Conservation (phyloP, 2,113 vertebrate genomes). For the Acinonyx jubatus region DNA sequence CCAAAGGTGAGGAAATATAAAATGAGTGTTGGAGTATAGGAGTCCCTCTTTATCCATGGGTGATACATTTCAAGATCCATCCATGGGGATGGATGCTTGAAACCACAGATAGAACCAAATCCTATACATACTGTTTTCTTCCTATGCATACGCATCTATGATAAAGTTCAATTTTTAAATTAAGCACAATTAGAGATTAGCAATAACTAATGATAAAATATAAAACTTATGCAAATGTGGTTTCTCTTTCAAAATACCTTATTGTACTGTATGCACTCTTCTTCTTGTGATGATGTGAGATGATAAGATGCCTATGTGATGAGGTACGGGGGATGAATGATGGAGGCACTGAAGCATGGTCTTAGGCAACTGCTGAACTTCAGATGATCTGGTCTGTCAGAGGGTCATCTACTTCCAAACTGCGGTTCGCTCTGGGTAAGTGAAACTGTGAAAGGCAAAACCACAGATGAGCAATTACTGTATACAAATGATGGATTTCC, state of each 20-base stretch:
- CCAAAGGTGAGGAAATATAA: background rate
- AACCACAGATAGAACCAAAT: background rate
- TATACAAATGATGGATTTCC: background rate
- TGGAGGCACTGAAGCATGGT: background rate
- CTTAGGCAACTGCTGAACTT: background rate
- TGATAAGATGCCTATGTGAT: background rate
- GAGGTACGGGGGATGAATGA: background rate
- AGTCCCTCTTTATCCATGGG: background rate
- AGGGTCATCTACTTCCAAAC: background rate
- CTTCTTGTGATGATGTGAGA: background rate
- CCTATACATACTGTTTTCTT: background rate
- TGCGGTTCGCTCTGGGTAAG: background rate
- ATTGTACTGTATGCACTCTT: background rate
- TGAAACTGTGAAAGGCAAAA: background rate
- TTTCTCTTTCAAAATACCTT: background rate
- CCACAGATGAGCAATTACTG: background rate
- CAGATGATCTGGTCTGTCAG: background rate
- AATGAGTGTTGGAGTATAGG: background rate
- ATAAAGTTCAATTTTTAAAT: background rate
- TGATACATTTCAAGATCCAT: background rate
- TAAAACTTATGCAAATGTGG: background rate
- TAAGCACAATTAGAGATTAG: background rate
- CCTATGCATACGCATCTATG: background rate
- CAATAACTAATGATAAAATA: background rate
- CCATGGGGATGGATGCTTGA: background rate